Percentiles rank a stretch among this genome's conserved stretches.
Evolutionary conservation across 2,113 vertebrate genomes (phyloP).

Genomic region (Coturnix japonica): DNA sequence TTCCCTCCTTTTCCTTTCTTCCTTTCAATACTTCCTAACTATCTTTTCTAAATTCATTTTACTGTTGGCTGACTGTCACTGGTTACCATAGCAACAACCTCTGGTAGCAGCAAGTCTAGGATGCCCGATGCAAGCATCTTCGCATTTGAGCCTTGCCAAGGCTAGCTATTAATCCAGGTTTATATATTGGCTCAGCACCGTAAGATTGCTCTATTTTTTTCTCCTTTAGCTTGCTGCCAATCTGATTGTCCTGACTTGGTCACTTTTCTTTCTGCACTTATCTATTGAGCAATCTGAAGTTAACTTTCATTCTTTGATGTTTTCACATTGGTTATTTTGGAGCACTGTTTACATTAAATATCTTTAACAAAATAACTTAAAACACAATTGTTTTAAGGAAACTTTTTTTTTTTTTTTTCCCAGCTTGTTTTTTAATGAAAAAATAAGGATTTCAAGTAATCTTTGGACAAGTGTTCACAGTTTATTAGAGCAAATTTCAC

Average conservation of each 20-base stretch:
- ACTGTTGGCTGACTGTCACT: slow-evolving; percentile 54
- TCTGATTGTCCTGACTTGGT: slow-evolving; percentile 28
- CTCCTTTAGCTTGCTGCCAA: slow-evolving; percentile 21
- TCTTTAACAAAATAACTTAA: not conserved
- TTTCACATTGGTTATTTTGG: slow-evolving; percentile 4
- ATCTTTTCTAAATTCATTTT: slow-evolving; percentile 52
- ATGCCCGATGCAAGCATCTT: slow-evolving; percentile 49
- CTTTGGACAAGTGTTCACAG: not conserved
- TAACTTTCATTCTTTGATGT: slow-evolving; percentile 57
- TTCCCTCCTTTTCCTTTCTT: slow-evolving; percentile 12
- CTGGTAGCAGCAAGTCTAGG: slow-evolving; percentile 55
- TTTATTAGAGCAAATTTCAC: not conserved
- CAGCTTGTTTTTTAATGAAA: not conserved
- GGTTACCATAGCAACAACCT: slow-evolving; percentile 67
- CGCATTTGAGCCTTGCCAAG: slow-evolving; percentile 63
- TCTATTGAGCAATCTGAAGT: slow-evolving; percentile 26
- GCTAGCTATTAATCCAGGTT: slow-evolving; percentile 57
- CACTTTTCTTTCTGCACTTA: slow-evolving; percentile 32
- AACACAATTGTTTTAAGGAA: not conserved
- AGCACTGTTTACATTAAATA: not conserved
- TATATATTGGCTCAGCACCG: slow-evolving; percentile 49
- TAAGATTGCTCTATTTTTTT: slow-evolving; percentile 43
- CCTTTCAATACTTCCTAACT: slow-evolving; percentile 41
- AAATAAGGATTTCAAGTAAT: not conserved
- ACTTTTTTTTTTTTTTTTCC: not conserved